Evolutionary conservation across 1,140 invertebrate species (phyloP).

Genomic region (Probaryconus sp.): DNA sequence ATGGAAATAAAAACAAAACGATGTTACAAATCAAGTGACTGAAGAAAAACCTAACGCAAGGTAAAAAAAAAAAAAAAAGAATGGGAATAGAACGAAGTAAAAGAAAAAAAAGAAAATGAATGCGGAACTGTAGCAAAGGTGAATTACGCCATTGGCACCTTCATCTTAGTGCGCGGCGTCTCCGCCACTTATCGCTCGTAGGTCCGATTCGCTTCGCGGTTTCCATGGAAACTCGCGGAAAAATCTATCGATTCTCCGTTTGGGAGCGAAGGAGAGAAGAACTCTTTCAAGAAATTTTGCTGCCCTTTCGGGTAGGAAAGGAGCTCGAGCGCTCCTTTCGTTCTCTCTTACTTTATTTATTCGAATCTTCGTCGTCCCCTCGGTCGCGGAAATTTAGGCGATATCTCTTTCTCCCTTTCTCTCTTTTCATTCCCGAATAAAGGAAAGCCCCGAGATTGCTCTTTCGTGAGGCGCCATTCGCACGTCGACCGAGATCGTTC

Average conservation of each 20-base stretch:
- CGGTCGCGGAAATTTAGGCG: conserved; percentile 26
- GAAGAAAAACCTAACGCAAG: conserved; percentile 15
- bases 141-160: conserved; percentile 57
- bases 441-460: conserved; percentile 34
- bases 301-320: neutral
- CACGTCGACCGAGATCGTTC: conserved; percentile 68
- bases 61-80: conserved; percentile 22
- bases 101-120: conserved; percentile 49
- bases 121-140: conserved; percentile 53
- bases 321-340: too few relatives aligned
- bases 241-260: conserved; percentile 79
- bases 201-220: conserved; percentile 75
- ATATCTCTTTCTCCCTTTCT: conserved; percentile 23
- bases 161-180: conserved; percentile 61
- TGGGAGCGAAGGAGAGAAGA: conserved; percentile 73
- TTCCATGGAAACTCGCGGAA: conserved; percentile 78
- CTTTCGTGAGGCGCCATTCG: conserved; percentile 51
- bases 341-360: conserved; percentile 44
- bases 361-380: conserved; percentile 36
- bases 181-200: conserved; percentile 66
- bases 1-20: conserved; percentile 30
- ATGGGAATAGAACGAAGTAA: neutral
- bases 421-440: neutral
- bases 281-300: conserved; percentile 72
- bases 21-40: conserved; percentile 42